Evolutionary conservation across 1,140 invertebrate species (phyloP).

Genomic region (Tyrophagus putrescentiae): DNA sequence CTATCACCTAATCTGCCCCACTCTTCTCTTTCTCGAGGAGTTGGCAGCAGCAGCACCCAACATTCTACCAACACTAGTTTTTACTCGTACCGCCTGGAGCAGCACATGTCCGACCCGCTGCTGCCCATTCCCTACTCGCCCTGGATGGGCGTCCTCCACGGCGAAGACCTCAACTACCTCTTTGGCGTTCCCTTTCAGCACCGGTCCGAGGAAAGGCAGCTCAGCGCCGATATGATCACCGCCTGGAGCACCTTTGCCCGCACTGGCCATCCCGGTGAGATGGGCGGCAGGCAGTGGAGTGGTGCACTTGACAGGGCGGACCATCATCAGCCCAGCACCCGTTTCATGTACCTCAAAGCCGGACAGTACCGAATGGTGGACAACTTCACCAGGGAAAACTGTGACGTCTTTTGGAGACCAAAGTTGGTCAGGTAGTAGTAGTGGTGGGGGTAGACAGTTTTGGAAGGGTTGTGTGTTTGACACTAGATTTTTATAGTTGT

Average conservation of each 20-base stretch:
- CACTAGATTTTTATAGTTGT: no score
- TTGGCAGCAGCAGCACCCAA: not conserved
- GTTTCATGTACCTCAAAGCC: not conserved
- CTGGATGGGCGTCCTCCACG: constrained; percentile 91
- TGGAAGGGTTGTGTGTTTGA: no score
- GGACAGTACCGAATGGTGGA: not conserved
- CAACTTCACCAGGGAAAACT: not conserved
- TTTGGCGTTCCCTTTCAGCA: constrained; percentile 47
- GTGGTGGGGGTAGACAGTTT: no score
- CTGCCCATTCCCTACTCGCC: constrained; percentile 30
- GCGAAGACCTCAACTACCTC: constrained; percentile 83
- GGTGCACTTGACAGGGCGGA: not conserved
- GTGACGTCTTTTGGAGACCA: not conserved
- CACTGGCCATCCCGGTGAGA: constrained; percentile 19
- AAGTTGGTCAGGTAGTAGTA: no score
- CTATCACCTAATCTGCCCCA: constrained; percentile 17
- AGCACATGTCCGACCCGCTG: not conserved
- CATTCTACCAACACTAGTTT: not conserved
- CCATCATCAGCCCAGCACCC: not conserved
- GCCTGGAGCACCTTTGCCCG: constrained; percentile 25
- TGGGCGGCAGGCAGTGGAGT: not conserved
- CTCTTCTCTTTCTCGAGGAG: not conserved
- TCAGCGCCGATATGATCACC: constrained; percentile 24
- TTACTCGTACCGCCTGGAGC: constrained; percentile 13
- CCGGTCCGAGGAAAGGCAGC: constrained; percentile 21